Base-by-base conservation (phyloP, 2,113 vertebrate species). In the Myrmecophaga tridactyla region DNA sequence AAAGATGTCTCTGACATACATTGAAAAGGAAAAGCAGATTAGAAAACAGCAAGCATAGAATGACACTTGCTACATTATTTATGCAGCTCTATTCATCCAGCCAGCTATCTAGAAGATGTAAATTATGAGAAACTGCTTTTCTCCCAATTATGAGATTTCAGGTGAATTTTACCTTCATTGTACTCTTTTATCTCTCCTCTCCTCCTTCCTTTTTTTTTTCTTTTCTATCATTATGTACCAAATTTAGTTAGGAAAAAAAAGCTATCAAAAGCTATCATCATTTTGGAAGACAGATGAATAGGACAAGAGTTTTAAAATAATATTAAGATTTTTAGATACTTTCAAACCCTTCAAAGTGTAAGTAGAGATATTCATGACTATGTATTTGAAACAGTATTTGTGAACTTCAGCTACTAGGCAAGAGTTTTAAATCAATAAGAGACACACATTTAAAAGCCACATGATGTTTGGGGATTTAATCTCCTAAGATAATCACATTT, bases 401-500 rank as follows among this genome's bases (percentile, higher is more conserved):
- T 29, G 18, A 70, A 81, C 41, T 7, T 29, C 60, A 80, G 75
- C 63, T 76, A 31, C 69, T 67, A 81, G 75, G 65, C 67, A 36
- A 29, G 78, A 81, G 31, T 70, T 88, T 84, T 67, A 76, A 92
- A 84, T 89, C 15, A 4, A n/a, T 76, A 76, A 43, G 63, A 93
- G 60, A 80, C 23, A 25, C 23, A 36, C 63, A 29, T 76, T 76
- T 65, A 36, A 77, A 80, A 81, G 67, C 51, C 84, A 58, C 27
- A 7, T 53, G 80, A 77, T 78, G 62, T 87, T 94, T 70, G 78
- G 80, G 85, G 81, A 76, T 90, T 93, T 93, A 88, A 92, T 94
- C 94, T 93, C 86, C 89, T 53, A 78, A 93, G 82, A 94, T 93
- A 90, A 96, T 94, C 87, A 94, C 67, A 70, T 72, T 77, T 93